Conservation (phyloP, 1,140 invertebrate species). For the Mizuhopecten yessoensis region DNA sequence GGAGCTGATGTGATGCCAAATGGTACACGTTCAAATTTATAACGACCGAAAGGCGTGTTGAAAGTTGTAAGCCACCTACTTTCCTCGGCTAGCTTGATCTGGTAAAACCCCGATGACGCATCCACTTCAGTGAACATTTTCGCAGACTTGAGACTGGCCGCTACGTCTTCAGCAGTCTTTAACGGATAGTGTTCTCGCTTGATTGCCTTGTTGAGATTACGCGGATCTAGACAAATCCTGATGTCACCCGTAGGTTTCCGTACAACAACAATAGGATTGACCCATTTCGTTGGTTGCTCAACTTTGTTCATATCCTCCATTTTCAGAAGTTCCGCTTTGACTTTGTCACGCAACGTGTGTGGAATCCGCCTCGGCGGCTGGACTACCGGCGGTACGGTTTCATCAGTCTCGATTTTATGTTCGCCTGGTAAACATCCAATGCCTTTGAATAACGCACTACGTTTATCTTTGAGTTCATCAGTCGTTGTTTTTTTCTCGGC, state of each 20-base stretch:
- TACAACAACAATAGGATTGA: constrained; percentile 42
- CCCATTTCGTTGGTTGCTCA: constrained; percentile 44
- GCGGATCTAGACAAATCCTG: constrained; percentile 46
- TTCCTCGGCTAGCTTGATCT: not conserved
- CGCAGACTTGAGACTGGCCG: not conserved
- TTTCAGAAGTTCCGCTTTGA: not conserved
- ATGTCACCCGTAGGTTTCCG: constrained; percentile 43
- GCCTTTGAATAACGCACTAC: not conserved
- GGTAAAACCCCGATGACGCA: constrained; percentile 39
- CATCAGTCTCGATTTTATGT: constrained; percentile 41
- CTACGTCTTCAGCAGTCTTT: constrained; percentile 40
- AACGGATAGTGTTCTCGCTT: constrained; percentile 40
- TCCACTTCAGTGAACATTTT: constrained; percentile 48
- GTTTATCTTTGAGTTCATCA: too few species aligned
- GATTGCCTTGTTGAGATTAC: constrained; percentile 46
- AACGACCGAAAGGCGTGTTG: constrained; percentile 27
- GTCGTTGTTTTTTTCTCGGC: too few species aligned
- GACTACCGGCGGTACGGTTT: constrained; percentile 26
- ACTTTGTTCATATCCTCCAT: constrained; percentile 43
- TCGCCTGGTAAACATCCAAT: not conserved
- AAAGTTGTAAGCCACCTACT: constrained; percentile 2
- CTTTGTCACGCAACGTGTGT: not conserved
- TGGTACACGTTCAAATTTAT: not conserved
- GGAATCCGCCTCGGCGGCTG: constrained; percentile 41
- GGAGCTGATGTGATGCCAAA: not conserved